Base-by-base conservation (phyloP, 1,140 invertebrate species). In the Eciton burchellii region DNA sequence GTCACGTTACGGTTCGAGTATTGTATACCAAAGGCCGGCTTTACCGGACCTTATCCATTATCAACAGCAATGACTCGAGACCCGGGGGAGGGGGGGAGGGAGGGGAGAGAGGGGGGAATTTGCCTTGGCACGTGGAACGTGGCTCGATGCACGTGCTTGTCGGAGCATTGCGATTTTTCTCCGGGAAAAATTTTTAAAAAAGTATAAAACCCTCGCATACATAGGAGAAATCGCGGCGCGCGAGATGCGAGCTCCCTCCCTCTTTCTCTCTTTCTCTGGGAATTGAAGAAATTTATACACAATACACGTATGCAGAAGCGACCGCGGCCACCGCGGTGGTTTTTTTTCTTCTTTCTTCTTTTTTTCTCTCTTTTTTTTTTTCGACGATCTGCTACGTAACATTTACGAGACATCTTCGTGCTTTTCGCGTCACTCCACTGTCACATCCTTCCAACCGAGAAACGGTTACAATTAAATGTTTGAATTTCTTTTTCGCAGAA, bases 201-300 rank as follows among this genome's bases (percentile, higher is more conserved):
- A 21, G 45, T 86, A 87, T 65, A 87, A 82, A 72, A 66, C 63
- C 79, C n/a, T n/a, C 26, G 24, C 73, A 76, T 71, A 21, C 35
- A 66, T 65, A 82, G 24, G 73, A 65, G 79, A 87, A 74, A 63
- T 57, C 70, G 57, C 6, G n/a, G n/a, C n/a, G n/a, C 49, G 47
- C 45, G 72, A 57, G 63, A 87, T 88, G 84, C 77, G 82, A 81
- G 24, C n/a, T n/a, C n/a, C n/a, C n/a, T n/a, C n/a, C n/a, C n/a
- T n/a, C n/a, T n/a, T n/a, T n/a, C n/a, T n/a, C n/a, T n/a, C n/a
- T n/a, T 66, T 43, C 6, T 35, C 14, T 4, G 56, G n/a, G 1
- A 29, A 16, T 82, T 26, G 3, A 82, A 43, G 57, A 71, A 52
- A 65, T 45, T 54, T 21, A 66, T 29, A 66, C 81, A 77, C 81